These are phyloP conservation scores for Pachycephus smyrnensis DNA, from an alignment of 2,888 invertebrate genomes.

Conservation along the genomic window DNA sequence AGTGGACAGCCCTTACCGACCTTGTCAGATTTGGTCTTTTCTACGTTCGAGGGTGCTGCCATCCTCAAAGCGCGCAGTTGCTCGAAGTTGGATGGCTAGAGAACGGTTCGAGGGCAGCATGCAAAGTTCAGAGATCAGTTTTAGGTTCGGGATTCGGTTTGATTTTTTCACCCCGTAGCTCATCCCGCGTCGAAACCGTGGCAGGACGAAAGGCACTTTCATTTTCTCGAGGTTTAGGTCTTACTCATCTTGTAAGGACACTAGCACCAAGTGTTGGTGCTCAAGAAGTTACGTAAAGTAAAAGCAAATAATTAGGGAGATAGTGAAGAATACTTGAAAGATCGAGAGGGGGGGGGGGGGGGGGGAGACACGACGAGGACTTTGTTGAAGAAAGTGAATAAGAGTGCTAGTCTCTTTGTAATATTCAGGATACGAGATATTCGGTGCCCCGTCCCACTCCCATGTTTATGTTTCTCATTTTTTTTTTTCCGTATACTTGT, in stretches of 20 bases:
- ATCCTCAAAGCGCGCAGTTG: slow-evolving; percentile 85
- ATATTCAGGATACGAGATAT: background rate
- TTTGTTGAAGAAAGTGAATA: background rate
- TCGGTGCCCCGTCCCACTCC: background rate
- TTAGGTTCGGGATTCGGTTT: background rate
- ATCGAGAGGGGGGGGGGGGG: background rate
- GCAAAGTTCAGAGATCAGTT: slow-evolving; percentile 49
- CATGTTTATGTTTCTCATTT: background rate
- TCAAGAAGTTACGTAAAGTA: background rate
- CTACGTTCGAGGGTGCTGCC: slow-evolving; percentile 87
- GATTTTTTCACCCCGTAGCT: background rate
- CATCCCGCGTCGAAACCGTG: background rate
- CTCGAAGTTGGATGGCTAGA: slow-evolving; percentile 82
- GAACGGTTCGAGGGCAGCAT: slow-evolving; percentile 59
- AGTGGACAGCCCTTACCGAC: slow-evolving; percentile 69
- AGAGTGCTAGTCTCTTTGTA: background rate
- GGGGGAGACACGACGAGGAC: background rate
- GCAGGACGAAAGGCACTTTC: background rate
- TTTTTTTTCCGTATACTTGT: background rate
- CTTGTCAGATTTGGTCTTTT: slow-evolving; percentile 89
- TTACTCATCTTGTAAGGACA: background rate
- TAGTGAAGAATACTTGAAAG: background rate
- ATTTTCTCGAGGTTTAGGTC: background rate
- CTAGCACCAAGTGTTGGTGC: background rate
- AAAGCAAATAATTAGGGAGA: background rate